Evolutionary conservation across 2,888 invertebrate species (phyloP), one percentile per base, ranked within the genome.

Genomic region (Idaea biselata): DNA sequence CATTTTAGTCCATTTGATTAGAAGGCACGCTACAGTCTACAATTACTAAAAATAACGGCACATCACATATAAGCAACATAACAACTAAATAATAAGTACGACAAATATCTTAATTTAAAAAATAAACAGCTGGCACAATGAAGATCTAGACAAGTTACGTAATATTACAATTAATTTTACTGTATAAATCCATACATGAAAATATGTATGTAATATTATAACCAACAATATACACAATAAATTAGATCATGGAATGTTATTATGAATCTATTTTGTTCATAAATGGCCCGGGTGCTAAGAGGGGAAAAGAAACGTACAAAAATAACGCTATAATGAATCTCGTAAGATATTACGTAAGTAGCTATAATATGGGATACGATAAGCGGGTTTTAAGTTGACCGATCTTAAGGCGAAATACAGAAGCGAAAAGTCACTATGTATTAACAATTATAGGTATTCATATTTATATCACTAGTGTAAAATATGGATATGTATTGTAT

Each of bases 221-320:
- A 83, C 83, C 77, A 84, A 88, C 82, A 89, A 89, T 91, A 89
- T 91, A 91, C 89, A 92, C 86, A 92, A 92, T 92, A 92, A 92
- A 91, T 92, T 88, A 91, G 86, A 91, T 87, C 88, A 89, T 92
- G 91, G 91, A 92, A 92, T 92, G 91, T 91, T 87, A 85, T 84
- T 84, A 87, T 84, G 81, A 85, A 68, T 66, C 80, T 77, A 82
- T 78, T 80, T 78, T 82, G 79, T 82, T 82, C 79, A 74, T 70
- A 76, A 78, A 80, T 67, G 69, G 69, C 71, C 61, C 64, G 55
- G 59, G 58, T 67, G 64, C 64, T 63, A 67, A 60, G 63, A 78
- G 75, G 77, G 82, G 82, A 83, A 86, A 76, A 81, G 78, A 81
- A 78, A 79, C 73, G 79, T 85, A 83, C 80, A 88, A 89, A 88